A percentile compares a stretch with the other conserved stretches of the same genome.
Conservation (phyloP, 2,113 vertebrate genomes). For the Bostrychus sinensis region DNA sequence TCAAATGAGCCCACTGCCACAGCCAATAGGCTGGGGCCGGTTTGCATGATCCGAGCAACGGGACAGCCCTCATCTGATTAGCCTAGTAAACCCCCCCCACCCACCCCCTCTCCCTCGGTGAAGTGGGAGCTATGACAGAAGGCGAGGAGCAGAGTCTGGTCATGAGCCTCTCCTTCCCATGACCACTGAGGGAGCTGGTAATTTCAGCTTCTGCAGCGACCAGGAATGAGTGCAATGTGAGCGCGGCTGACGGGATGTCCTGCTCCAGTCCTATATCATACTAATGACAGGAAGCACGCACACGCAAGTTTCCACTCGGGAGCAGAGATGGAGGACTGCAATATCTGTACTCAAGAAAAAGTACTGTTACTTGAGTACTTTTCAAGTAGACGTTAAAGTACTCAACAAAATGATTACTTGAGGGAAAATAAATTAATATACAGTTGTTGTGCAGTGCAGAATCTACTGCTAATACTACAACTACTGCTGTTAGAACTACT, state of each 20-base stretch:
- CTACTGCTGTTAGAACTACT: no score
- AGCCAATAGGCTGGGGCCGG: slow-evolving; percentile 26
- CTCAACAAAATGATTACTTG: no score
- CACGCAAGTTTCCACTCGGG: slow-evolving; percentile 14
- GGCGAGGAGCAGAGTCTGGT: slow-evolving; percentile 56
- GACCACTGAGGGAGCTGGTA: slow-evolving; percentile 55
- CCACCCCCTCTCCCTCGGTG: slow-evolving; percentile 9
- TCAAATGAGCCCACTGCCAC: slow-evolving; percentile 43
- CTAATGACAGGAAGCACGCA: slow-evolving; percentile 50
- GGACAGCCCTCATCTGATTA: slow-evolving; percentile 46
- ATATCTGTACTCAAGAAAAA: no score
- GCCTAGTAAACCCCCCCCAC: slow-evolving; percentile 16
- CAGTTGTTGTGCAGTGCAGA: no score
- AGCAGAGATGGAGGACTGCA: background rate
- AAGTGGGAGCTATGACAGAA: slow-evolving; percentile 54
- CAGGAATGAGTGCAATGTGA: slow-evolving; percentile 68
- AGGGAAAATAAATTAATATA: no score
- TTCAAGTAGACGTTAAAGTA: no score
- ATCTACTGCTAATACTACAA: no score
- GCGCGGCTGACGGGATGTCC: slow-evolving; percentile 59
- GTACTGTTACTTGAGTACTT: no score
- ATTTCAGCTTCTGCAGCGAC: slow-evolving; percentile 65
- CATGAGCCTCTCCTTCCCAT: slow-evolving; percentile 68
- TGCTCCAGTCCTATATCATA: slow-evolving; percentile 50
- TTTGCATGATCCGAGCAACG: slow-evolving; percentile 46